phyloP scores from a whole-genome alignment of 2,888 invertebrate genomes.

The Ametastegia equiseti region DNA sequence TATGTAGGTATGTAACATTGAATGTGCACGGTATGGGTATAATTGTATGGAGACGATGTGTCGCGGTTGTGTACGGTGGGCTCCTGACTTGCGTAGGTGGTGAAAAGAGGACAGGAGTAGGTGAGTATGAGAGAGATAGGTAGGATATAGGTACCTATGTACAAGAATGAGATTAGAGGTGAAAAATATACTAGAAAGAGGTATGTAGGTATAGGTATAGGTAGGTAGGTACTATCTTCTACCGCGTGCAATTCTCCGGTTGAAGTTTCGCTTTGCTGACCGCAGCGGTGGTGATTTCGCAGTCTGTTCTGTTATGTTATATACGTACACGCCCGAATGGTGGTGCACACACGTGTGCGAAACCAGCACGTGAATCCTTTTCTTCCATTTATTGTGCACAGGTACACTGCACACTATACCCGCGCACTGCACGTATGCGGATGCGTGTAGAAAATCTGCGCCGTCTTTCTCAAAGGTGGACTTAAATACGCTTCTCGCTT shows the following conservation, averaged over 20 bases:
- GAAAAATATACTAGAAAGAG: neutral
- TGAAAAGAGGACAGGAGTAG: slow-evolving; percentile 13
- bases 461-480: neutral
- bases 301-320: no score
- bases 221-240: neutral
- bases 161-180: slow-evolving; percentile 1
- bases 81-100: slow-evolving; percentile 16
- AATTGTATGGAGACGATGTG: no score
- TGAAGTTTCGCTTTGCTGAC: slow-evolving; percentile 1
- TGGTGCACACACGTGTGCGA: no score
- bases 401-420: neutral
- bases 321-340: no score
- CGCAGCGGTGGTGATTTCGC: neutral
- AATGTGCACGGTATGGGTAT: no score
- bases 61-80: neutral
- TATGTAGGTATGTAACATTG: no score
- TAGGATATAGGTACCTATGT: no score
- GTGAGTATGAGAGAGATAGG: neutral
- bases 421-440: neutral
- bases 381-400: neutral
- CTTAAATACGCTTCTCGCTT: neutral
- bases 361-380: neutral
- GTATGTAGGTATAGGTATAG: neutral
- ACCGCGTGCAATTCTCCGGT: neutral
- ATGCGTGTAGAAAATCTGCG: neutral